Base-by-base conservation (phyloP, 1,140 invertebrate genomes). In the Drosophila rhopaloa region DNA sequence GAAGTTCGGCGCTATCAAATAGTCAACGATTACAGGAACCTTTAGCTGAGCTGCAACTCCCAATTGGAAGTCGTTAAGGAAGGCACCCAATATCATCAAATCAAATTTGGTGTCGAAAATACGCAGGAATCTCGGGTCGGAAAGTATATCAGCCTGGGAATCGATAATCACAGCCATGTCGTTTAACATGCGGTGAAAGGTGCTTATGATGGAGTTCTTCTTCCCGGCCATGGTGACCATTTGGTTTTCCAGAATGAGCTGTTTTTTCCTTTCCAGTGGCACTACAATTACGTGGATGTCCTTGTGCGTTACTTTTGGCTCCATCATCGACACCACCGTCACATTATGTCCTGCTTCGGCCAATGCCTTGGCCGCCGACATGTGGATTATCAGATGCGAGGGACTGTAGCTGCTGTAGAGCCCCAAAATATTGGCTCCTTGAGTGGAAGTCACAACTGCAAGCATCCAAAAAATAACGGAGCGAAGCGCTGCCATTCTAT, bases 321-420 rank as follows among this genome's bases (percentile, higher is more conserved):
- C 35, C 37, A 79, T 0, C 48, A 77, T 71, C 7, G 68, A 51
- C 2, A 92, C 86, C 16, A 92, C 84, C 0, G 91, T 92, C 3
- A 92, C 72, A 41, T 92, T 85, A 48, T 92, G 91, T 6, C 91
- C 91, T 1, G 56, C 47, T 19, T 92, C 83, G 1, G 83, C 91
- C 9, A 92, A 55, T 0, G 75, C 35, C 55, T 79, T 76, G 13
- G 72, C 67, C 68, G 88, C 62, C 10, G 91, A 86, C 84, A 91
- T 90, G 29, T 91, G 79, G 0, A 91, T 7, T 8, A 92, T 91
- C 24, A 92, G 58, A 61, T 92, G 91, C 6, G 91, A 92, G 2
- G 47, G 76, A 47, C 90, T 91, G 57, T 79, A 75, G 24, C 90
- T 91, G 6, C 75, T 89, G 44, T 90, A 91, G 8, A 92, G 61